phyloP scores from a whole-genome alignment of 2,888 invertebrate species.

The Limnephilus auricula region DNA sequence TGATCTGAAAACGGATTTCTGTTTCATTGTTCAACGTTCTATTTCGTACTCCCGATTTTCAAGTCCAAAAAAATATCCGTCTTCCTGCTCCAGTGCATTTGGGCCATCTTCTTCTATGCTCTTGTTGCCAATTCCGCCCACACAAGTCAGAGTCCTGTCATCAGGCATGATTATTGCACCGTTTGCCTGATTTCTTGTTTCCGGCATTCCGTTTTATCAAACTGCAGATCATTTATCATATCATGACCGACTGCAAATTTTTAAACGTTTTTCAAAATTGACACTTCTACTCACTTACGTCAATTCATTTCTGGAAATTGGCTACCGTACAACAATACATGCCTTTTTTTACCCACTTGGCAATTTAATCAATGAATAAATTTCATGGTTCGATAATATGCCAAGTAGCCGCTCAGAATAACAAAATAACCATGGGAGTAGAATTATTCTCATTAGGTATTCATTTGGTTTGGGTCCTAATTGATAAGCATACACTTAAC shows the following conservation, averaged over 20 bases:
- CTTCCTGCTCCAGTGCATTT: not conserved
- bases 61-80: not conserved
- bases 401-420: not conserved
- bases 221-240: not conserved
- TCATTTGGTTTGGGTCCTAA: not conserved
- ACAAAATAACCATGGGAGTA: not conserved
- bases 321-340: not conserved
- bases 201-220: slow-evolving; percentile 27
- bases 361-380: not conserved
- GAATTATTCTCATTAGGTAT: not conserved
- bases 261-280: slow-evolving; percentile 2
- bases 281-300: not conserved
- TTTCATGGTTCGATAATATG: not conserved
- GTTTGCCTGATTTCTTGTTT: slow-evolving; percentile 23
- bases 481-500: not conserved
- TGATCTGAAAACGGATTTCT: not conserved
- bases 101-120: not conserved
- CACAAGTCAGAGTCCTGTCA: not conserved
- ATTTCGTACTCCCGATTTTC: not conserved
- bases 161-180: not conserved
- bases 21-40: not conserved
- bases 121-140: slow-evolving; percentile 7
- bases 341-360: not conserved
- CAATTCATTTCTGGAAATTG: not conserved
- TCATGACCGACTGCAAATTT: not conserved